phyloP scores from a whole-genome alignment of 2,888 invertebrate species.

The Caenorhabditis sp. region DNA sequence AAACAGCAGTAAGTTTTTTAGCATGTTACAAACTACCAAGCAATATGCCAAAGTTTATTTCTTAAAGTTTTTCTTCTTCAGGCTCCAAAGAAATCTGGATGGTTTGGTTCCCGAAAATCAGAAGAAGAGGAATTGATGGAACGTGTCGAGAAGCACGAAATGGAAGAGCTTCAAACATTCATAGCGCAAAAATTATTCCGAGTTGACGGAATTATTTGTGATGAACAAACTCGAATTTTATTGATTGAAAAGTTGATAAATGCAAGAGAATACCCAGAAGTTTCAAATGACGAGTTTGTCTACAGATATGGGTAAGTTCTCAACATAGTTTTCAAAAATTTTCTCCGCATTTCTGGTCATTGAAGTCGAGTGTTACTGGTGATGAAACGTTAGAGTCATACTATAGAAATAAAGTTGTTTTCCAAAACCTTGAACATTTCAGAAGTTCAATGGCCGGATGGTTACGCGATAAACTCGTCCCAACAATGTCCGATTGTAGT shows the following conservation, averaged over 20 bases:
- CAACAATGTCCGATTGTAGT: slow-evolving; percentile 51
- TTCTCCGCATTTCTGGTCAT: too few species aligned
- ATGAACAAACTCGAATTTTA: slow-evolving; percentile 56
- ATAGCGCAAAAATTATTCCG: slow-evolving; percentile 60
- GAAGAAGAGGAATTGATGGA: slow-evolving; percentile 37
- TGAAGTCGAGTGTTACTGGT: too few species aligned
- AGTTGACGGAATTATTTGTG: slow-evolving; percentile 54
- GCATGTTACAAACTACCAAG: neutral
- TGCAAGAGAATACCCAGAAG: slow-evolving; percentile 25
- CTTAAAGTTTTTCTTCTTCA: neutral
- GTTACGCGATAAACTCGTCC: slow-evolving; percentile 55
- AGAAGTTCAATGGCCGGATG: slow-evolving; percentile 52
- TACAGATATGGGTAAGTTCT: slow-evolving; percentile 49
- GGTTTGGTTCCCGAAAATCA: slow-evolving; percentile 27
- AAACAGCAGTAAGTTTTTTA: slow-evolving; percentile 4
- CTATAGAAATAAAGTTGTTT: neutral
- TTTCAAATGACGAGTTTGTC: slow-evolving; percentile 36
- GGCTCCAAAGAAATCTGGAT: slow-evolving; percentile 30
- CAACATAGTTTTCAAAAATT: too few species aligned
- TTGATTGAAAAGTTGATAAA: slow-evolving; percentile 50
- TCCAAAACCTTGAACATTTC: slow-evolving; percentile 9
- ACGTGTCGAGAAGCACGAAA: slow-evolving; percentile 48
- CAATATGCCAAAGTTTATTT: too few species aligned
- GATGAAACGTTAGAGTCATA: too few species aligned
- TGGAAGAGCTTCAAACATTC: slow-evolving; percentile 57